Evolutionary conservation across 2,797 vertebrate species (phyloP), one percentile per base, ranked within the genome.

Genomic region (Phrynocephalus vlangalii): DNA sequence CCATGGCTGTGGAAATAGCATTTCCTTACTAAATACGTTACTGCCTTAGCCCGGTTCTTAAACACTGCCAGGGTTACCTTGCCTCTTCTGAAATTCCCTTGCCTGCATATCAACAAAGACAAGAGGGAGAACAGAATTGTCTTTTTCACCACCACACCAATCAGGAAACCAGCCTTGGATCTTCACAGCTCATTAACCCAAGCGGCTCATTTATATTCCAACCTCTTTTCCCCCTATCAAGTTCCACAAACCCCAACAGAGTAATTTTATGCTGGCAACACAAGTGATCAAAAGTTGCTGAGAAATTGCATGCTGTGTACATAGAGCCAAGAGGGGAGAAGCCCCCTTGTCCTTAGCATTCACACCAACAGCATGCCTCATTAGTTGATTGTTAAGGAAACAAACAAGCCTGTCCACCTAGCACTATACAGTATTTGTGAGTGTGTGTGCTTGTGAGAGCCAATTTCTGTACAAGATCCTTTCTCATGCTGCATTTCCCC

Each of bases 231-330:
- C 76, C 5, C 75, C 48, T 88, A 81, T 30, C 72, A 93, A 80
- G 82, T 79, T 87, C 88, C 86, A 72, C 0, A 3, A 90, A 30
- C 76, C 89, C 84, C 60, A 3, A 78, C 66, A 91, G 81, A 90
- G 86, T 76, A 88, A 87, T 83, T 91, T 94, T 86, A 93, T 85
- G 84, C 88, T 92, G 77, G 26, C 79, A 93, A 86, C 84, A 93
- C 56, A 86, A 87, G 85, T 72, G 84, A 84, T 84, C 88, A 89
- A 91, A 93, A 82, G 60, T 85, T 83, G 72, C 13, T 75, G 79
- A 84, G 30, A 91, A 92, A 82, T 79, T 48, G 89, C 30, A 80
- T 1, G 79, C 15, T 60, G 22, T 24, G 22, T 76, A 83, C 26
- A 82, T 6, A 80, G 10, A 88, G 63, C 86, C 93, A 82, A 84